Percentiles rank a stretch among this genome's conserved stretches.
Evolutionary conservation across 64 coral and sea anemone genomes (phyloP).

Genomic region (Pachyseris speciosa): DNA sequence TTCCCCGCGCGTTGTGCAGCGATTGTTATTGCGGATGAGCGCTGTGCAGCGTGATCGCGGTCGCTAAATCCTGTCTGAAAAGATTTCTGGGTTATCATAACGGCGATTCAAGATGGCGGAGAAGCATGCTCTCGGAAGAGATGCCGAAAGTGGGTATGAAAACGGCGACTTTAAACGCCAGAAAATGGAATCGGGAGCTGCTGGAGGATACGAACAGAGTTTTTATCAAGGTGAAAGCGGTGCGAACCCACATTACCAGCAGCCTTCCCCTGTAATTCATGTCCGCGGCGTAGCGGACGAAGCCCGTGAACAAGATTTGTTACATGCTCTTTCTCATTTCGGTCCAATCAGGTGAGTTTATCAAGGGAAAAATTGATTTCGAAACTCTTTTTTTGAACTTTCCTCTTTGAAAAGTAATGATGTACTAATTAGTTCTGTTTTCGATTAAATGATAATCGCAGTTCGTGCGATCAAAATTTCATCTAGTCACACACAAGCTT

Average conservation of each 20-base stretch:
- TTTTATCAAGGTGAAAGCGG: neutral
- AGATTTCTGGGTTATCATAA: neutral
- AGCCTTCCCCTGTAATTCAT: conserved; percentile 90
- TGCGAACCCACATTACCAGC: conserved; percentile 68
- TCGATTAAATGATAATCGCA: too few species aligned
- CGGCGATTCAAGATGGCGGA: conserved; percentile 72
- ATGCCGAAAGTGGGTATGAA: conserved; percentile 58
- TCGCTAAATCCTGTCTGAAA: neutral
- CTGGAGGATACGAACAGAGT: conserved; percentile 17
- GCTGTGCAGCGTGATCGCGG: neutral
- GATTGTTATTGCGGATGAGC: too few species aligned
- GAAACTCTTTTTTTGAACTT: too few species aligned
- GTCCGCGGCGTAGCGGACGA: conserved; percentile 90
- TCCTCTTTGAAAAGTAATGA: too few species aligned
- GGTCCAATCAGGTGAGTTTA: conserved; percentile 77
- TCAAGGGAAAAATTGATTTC: too few species aligned
- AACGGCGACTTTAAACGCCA: conserved; percentile 64
- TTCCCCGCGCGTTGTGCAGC: too few species aligned
- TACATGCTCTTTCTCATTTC: conserved; percentile 70
- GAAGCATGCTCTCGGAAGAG: conserved; percentile 54
- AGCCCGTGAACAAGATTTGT: conserved; percentile 88
- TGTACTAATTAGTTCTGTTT: too few species aligned
- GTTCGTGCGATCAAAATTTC: too few species aligned
- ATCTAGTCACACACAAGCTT: too few species aligned
- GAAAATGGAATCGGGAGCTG: conserved; percentile 4